Base-by-base conservation (phyloP, 2,797 vertebrate species). In the Centropyge bicolor region DNA sequence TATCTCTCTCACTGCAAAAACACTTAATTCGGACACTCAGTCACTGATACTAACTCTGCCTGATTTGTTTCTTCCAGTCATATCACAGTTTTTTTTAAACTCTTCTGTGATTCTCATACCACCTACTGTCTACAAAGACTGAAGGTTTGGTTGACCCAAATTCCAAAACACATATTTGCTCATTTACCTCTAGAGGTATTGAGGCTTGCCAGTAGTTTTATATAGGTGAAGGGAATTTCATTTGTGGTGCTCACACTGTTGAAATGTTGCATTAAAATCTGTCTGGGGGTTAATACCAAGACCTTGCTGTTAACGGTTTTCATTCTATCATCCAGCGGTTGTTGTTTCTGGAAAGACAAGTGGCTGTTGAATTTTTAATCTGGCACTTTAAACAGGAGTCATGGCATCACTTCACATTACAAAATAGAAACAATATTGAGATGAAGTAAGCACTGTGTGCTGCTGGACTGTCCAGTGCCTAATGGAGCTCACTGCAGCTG, bases 1-100 rank as follows among this genome's bases (percentile, higher is more conserved):
- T 49, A 38, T 78, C 66, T 75, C 35, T 69, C 75, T 70, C 66
- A 76, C 41, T 72, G 69, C 35, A 46, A 62, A 78, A 40, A 9
- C 2, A 40, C 27, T 16, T 51, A 10, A 65, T 74, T 63, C 46
- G 76, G 31, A 27, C 61, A 31, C 72, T 74, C 16, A 43, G 8
- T 43, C 60, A 48, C 49, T 57, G 35, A 51, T 24, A 67, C 81
- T 76, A 78, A 80, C 73, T 40, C 74, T 45, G 49, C 35, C 45
- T 67, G 40, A 64, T 70, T 51, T 56, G 13, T 41, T 60, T 16
- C n/a, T 48, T 54, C 11, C 35, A 55, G 49, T 60, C 38, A 35
- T 46, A 59, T 38, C 52, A 24, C 14, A 68, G 3, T 19, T 78
- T 38, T 40, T 56, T 31, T 31, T n/a, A n/a, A 40, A 76, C 8